phyloP scores from a whole-genome alignment of 2,888 invertebrate species.

The Campaea margaritaria region DNA sequence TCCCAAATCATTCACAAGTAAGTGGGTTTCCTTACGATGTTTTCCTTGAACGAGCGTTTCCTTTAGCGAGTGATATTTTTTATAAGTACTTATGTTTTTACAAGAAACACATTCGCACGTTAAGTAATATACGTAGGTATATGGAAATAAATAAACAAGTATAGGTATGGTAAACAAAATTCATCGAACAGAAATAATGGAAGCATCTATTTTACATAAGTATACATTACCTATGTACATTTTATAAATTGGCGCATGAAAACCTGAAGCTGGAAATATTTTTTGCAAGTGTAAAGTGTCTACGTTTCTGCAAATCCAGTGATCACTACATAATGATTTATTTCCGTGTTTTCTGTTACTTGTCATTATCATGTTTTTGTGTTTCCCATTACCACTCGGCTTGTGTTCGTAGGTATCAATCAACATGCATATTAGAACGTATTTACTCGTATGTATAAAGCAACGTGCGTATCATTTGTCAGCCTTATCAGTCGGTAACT shows the following conservation, averaged over 20 bases:
- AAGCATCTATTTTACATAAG: too few relatives aligned
- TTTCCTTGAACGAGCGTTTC: too few relatives aligned
- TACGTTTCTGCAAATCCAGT: constrained; percentile 20
- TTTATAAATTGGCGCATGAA: constrained; percentile 5
- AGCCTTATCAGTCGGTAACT: constrained; percentile 23
- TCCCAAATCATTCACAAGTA: too few relatives aligned
- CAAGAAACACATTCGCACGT: too few relatives aligned
- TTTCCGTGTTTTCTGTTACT: constrained; percentile 19
- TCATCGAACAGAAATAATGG: too few relatives aligned
- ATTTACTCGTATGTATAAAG: constrained; percentile 3
- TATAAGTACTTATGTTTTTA: too few relatives aligned
- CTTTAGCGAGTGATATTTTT: too few relatives aligned
- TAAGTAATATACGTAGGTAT: too few relatives aligned
- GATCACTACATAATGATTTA: constrained; percentile 21
- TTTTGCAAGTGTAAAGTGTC: constrained; percentile 18
- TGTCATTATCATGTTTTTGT: constrained; percentile 22
- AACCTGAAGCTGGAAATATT: constrained; percentile 14
- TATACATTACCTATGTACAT: constrained; percentile 4
- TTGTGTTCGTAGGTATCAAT: constrained; percentile 13
- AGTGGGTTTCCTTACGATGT: too few relatives aligned
- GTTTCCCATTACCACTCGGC: constrained; percentile 7
- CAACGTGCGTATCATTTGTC: neutral
- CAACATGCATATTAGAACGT: constrained; percentile 17
- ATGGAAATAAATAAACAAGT: too few relatives aligned
- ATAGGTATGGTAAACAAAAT: too few relatives aligned